phyloP scores from a whole-genome alignment of 1,140 invertebrate species.

The Drosophila nebulosa region DNA sequence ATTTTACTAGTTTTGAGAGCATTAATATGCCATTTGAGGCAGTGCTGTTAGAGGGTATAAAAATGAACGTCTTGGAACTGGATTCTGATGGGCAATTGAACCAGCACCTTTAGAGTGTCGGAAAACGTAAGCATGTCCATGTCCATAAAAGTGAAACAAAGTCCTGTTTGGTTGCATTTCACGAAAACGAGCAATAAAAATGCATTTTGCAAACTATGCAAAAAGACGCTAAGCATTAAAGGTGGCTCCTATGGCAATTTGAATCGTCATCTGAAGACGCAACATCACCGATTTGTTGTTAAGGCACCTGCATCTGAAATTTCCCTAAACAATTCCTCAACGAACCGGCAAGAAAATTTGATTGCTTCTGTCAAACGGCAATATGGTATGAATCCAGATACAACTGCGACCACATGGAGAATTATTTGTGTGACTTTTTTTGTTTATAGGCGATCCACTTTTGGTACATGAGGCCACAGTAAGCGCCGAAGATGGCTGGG shows the following conservation, averaged over 20 bases:
- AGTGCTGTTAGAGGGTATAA: background rate
- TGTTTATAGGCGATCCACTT: background rate
- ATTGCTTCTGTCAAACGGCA: background rate
- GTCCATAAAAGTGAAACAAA: background rate
- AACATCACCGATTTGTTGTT: background rate
- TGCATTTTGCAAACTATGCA: background rate
- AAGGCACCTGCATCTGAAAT: background rate
- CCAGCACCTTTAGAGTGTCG: background rate
- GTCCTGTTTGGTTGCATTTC: background rate
- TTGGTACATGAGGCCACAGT: background rate
- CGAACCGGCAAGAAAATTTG: background rate
- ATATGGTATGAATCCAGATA: background rate
- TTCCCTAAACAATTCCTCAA: background rate
- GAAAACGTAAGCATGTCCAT: background rate
- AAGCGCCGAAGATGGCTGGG: background rate
- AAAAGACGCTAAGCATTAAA: background rate
- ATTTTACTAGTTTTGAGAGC: no score
- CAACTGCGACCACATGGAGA: no score
- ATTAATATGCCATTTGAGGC: background rate
- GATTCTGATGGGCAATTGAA: background rate
- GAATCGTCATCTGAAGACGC: background rate
- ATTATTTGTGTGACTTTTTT: no score
- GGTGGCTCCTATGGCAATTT: background rate
- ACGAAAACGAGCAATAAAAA: background rate
- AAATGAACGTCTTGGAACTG: background rate